These are phyloP conservation scores for Poliocrania exsul DNA, from an alignment of 2,797 vertebrate species.

Conservation along the genomic window DNA sequence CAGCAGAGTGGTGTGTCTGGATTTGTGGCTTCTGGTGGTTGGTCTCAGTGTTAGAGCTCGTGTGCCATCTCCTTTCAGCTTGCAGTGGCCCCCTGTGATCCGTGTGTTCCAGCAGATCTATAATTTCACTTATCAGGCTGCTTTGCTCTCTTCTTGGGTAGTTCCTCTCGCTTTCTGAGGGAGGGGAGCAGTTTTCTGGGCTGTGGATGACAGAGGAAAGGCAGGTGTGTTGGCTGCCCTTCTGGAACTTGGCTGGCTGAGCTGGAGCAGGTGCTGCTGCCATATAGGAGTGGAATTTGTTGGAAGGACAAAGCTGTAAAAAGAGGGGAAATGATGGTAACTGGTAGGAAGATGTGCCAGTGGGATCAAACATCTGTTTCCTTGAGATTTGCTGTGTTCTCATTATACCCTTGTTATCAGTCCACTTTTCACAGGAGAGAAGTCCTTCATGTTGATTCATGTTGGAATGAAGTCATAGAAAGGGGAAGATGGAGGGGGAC, in stretches of 20 bases:
- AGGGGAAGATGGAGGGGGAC: not conserved
- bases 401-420: not conserved
- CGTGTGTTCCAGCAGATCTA: not conserved
- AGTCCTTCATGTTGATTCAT: not conserved
- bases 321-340: not conserved
- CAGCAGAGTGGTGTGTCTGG: not conserved
- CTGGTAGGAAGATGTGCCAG: not conserved
- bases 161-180: not conserved
- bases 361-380: slow-evolving; percentile 45
- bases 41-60: not conserved
- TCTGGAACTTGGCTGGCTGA: not conserved
- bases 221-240: not conserved
- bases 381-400: not conserved
- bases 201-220: not conserved
- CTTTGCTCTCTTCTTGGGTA: not conserved
- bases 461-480: not conserved
- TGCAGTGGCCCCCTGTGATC: not conserved
- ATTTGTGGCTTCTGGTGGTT: not conserved
- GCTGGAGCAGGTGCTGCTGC: not conserved
- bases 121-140: not conserved
- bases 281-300: not conserved
- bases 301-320: slow-evolving; percentile 18
- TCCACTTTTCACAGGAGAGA: not conserved
- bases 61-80: not conserved
- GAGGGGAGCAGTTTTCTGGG: not conserved